Base-by-base conservation (phyloP, 1,140 invertebrate species). In the Drosophila serrata region DNA sequence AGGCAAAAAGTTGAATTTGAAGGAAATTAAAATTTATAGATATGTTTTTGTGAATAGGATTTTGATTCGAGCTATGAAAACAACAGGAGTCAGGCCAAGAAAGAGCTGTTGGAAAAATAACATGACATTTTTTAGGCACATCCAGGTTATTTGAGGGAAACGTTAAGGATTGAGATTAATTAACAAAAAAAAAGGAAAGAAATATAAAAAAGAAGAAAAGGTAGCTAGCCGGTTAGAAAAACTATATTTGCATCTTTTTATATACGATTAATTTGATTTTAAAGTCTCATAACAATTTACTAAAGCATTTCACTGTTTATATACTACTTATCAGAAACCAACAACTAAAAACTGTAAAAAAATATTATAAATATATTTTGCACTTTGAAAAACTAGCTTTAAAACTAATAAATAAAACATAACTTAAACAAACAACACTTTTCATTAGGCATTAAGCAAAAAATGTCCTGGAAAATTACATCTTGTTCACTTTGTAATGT, bases 1-100 rank as follows among this genome's bases (percentile, higher is more conserved):
- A 37, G 13, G 51, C 13, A 58, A 62, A 62, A 62, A 39, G 33
- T 39, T 17, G 49, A 27, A 58, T 24, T 60, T 27, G 6, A 17
- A 17, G 58, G 19, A 62, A 24, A 60, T 60, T 39, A 62, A 61
- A 57, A 40, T 40, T 19, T 24, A 62, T 58, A 39, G 49, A 62
- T 62, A n/a, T 57, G 11, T 57, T 39, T 62, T 39, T 39, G 13
- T 57, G 22, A 17, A 37, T 17, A 29, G n/a, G 24, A n/a, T 57
- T 57, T 29, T 12, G 22, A 61, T 61, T 33, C 5, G 9, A 27
- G 22, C 22, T 40, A 56, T 2, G 19, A 55, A 55, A 37, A 55
- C 33, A 55, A 37, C 19, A 17, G 4, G 19, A 51, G n/a, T 31
- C 3, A 8, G 12, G n/a, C 1, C 13, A 12, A 22, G 9, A 6